Evolutionary conservation across 37 sponge, comb jelly and placozoan genomes (phyloP), one percentile per base, ranked within the genome.

Genomic region (Cliona cf. orientalis): DNA sequence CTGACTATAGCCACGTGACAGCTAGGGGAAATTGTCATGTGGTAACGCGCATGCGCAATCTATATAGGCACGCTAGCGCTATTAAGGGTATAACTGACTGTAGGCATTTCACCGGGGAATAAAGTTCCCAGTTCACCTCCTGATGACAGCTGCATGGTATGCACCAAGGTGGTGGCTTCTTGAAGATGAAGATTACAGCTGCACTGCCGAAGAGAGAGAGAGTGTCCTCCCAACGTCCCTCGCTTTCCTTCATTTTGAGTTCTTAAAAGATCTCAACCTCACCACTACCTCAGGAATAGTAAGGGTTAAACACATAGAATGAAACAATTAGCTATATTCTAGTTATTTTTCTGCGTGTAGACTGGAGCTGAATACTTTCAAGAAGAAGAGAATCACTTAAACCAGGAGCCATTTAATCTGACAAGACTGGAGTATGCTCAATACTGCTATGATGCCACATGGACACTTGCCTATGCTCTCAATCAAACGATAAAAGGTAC

Each of bases 361-460:
- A 82, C 82, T 3, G 82, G 73, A 45, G 46, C 38, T 35, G 64
- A 82, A 34, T 82, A 63, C 28, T 42, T 82, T 19, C 34, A 58
- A 3, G 73, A 61, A 31, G 72, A 70, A 6, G 17, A 33, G 49
- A 22, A 14, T 1, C 63, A 59, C 29, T 33, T 72, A 1, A 64
- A 34, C 34, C 9, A 25, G 32, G 32, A 42, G 23, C 83, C 74
- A 36, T 42, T 82, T 34, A 63, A 82, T 39, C 3, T 72, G 25
- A 63, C 46, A n/a, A 12, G 19, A 9, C 33, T 39, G 0, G 76
- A 64, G 26, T 78, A 78, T 34, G 72, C 80, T 66, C 78, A 78
- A 42, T 79, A 78, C 19, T 86, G 87, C 66, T 79, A 76, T 46
- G 87, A 86, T 79, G 87, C 78, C 25, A 79, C 71, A 2, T 86